These are phyloP conservation scores for Lates japonicus DNA, from an alignment of 2,797 vertebrate species.

Conservation along the genomic window DNA sequence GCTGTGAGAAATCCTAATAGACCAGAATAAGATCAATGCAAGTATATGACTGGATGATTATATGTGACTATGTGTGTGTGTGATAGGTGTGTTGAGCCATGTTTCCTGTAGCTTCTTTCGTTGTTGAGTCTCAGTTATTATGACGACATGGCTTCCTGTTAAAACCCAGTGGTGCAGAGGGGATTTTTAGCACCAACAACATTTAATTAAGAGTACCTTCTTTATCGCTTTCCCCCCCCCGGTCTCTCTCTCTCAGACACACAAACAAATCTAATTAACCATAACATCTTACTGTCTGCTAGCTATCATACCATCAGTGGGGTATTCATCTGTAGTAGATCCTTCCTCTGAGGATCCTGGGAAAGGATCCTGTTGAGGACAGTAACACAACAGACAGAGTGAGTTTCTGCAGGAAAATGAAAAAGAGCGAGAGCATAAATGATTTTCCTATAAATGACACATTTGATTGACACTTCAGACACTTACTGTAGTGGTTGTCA, in stretches of 20 bases:
- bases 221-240: neutral
- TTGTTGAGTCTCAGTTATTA: conserved; percentile 63
- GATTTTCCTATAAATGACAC: neutral
- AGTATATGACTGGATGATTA: conserved; percentile 19
- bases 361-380: conserved; percentile 35
- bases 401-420: neutral
- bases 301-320: conserved; percentile 28
- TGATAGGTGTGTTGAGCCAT: conserved; percentile 59
- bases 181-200: conserved; percentile 46
- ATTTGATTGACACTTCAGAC: neutral
- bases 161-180: conserved; percentile 53
- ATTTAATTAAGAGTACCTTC: conserved; percentile 31
- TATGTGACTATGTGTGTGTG: neutral
- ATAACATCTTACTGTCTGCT: conserved; percentile 1
- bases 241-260: neutral
- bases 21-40: neutral
- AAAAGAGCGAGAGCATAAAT: neutral
- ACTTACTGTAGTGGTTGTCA: conserved; percentile 43
- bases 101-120: conserved; percentile 68
- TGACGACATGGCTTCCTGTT: conserved; percentile 75
- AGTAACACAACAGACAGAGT: neutral
- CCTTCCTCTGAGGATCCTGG: neutral
- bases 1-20: neutral
- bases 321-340: neutral
- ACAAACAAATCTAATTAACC: conserved; percentile 7